Evolutionary conservation across 2,888 invertebrate species (phyloP).

Genomic region (Scelioninae gen. 2): DNA sequence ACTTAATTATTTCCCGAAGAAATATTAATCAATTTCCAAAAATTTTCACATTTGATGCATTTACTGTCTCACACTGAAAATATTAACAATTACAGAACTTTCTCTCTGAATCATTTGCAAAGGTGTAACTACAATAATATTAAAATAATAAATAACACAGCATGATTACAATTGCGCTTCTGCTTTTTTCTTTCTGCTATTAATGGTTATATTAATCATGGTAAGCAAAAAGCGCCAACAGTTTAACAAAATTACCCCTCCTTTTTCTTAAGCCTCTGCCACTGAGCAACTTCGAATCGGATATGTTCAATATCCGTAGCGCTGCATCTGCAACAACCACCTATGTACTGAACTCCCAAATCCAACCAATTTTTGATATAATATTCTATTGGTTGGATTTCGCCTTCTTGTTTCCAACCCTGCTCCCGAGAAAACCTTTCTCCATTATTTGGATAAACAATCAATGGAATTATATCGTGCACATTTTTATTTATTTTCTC

Average conservation of each 20-base stretch:
- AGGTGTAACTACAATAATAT: background rate
- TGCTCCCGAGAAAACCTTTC: conserved; percentile 80
- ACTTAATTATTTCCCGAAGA: background rate
- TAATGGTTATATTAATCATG: background rate
- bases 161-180: background rate
- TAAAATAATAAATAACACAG: background rate
- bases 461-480: conserved; percentile 80
- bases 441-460: conserved; percentile 95
- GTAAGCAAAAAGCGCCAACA: background rate
- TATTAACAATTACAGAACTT: too few species aligned
- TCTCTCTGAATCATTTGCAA: too few species aligned
- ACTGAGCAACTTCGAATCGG: conserved; percentile 33
- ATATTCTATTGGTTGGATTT: conserved; percentile 35
- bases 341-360: conserved; percentile 51
- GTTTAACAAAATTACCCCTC: conserved; percentile 12
- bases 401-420: conserved; percentile 47
- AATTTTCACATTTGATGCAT: background rate
- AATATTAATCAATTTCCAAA: background rate
- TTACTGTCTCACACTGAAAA: too few species aligned
- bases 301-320: conserved; percentile 37
- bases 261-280: conserved; percentile 37
- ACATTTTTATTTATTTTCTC: conserved; percentile 76
- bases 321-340: conserved; percentile 51
- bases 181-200: background rate
- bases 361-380: conserved; percentile 54